Base-by-base conservation (phyloP, 2,888 invertebrate species). In the Nemotelus pantherinus region DNA sequence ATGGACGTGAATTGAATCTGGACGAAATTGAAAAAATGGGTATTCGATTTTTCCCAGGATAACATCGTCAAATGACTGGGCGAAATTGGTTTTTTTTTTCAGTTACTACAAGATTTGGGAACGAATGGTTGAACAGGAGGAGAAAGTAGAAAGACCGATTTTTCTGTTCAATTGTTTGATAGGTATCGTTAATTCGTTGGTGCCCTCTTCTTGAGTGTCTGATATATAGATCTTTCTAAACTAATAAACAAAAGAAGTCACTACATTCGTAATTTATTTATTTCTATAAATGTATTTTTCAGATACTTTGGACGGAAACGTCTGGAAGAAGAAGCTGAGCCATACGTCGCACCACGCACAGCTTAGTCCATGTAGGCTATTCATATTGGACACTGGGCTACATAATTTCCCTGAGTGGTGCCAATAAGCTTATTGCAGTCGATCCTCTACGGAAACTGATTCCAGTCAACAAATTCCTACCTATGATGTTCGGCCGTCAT, bases 381-480 rank as follows among this genome's bases (percentile, higher is more conserved):
- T 97, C 99, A 0, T 99, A 99, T 87, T 99, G 99, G 99, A 99
- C 99, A 0, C 88, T 99, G 4, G 96, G 96, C 39, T 99, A 99
- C 86, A 88, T 94, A 72, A 85, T 99, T 9, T 94, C 93, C 2
- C 85, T 89, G 6, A 85, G 88, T 50, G 99, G 99, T 0, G 98
- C 98, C 0, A 88, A 89, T 79, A 98, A 98, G 86, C 89, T 99
- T 43, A 71, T 87, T 25, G 90, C 89, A 3, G 94, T 93, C 0
- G 89, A 93, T 50, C 99, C 99, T 0, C 87, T 99, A 2, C 87
- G 90, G 50, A 94, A 93, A 81, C 87, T 99, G 86, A 85, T 99
- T 70, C 98, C 99, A 0, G 97, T 99, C 0, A 99, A 99, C 87
- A 99, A 99, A 86, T 99, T 93, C 85, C 88, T 99, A 68, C 99